Conservation (phyloP, 2,797 vertebrate genomes). For the Huso huso region DNA sequence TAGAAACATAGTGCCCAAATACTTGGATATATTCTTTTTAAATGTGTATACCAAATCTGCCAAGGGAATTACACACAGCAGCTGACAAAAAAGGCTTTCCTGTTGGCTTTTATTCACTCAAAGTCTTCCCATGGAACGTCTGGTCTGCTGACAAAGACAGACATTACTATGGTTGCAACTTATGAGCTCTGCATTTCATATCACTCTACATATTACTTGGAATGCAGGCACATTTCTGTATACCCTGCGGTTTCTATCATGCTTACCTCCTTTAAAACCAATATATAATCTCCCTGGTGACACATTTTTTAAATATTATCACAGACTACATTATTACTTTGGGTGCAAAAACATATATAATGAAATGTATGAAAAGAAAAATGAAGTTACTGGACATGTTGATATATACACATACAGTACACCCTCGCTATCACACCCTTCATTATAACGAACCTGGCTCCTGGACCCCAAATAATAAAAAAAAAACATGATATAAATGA, state of each 20-base stretch:
- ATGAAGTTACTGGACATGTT: neutral
- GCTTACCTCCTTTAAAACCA: neutral
- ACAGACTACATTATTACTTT: neutral
- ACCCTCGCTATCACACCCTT: neutral
- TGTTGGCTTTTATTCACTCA: slow-evolving; percentile 55
- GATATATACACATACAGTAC: neutral
- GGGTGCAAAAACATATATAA: neutral
- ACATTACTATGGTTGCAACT: slow-evolving; percentile 53
- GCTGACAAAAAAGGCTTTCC: slow-evolving; percentile 20
- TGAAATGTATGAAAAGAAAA: neutral
- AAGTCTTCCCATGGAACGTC: slow-evolving; percentile 45
- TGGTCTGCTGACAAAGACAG: slow-evolving; percentile 55
- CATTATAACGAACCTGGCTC: neutral
- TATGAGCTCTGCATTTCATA: slow-evolving; percentile 48
- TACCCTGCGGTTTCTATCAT: neutral
- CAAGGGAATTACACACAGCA: too few relatives aligned
- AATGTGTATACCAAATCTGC: too few relatives aligned
- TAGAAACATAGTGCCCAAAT: too few relatives aligned
- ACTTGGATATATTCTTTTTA: too few relatives aligned
- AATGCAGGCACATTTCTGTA: slow-evolving; percentile 34
- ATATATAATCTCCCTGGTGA: neutral
- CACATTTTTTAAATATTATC: neutral
- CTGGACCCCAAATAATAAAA: neutral
- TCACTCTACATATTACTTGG: slow-evolving; percentile 53
- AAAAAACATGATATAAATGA: too few relatives aligned